Conservation (phyloP, 2,113 vertebrate species). For the Puntigrus tetrazona region DNA sequence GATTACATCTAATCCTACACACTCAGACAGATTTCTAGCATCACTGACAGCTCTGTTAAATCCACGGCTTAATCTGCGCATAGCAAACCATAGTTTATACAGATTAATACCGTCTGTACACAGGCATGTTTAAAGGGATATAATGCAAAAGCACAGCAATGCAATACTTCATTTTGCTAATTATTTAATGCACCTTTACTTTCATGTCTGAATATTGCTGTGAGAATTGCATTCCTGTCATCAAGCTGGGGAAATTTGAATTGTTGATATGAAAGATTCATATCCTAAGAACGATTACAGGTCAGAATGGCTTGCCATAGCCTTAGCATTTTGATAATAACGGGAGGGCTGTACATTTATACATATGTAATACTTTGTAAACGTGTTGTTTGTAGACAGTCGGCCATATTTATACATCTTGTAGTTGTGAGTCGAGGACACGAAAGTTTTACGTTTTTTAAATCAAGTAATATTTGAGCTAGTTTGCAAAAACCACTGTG, state of each 20-base stretch:
- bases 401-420: not conserved
- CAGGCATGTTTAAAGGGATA: too few species aligned
- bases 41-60: slow-evolving; percentile 7
- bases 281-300: not conserved
- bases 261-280: not conserved
- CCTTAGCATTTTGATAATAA: too few species aligned
- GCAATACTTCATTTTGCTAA: too few species aligned
- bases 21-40: not conserved
- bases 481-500: not conserved
- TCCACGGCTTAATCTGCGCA: not conserved
- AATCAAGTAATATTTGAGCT: too few species aligned
- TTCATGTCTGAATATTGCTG: too few species aligned
- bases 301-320: not conserved
- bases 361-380: not conserved
- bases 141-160: too few species aligned
- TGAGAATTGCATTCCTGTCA: too few species aligned
- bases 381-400: not conserved
- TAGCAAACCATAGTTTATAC: too few species aligned
- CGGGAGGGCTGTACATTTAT: not conserved
- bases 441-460: not conserved
- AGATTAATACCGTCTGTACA: too few species aligned
- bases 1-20: slow-evolving; percentile 17
- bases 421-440: not conserved
- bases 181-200: too few species aligned
- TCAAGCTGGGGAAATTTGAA: not conserved